Base-by-base conservation (phyloP, 2,113 vertebrate genomes). In the Phodopus roborovskii region DNA sequence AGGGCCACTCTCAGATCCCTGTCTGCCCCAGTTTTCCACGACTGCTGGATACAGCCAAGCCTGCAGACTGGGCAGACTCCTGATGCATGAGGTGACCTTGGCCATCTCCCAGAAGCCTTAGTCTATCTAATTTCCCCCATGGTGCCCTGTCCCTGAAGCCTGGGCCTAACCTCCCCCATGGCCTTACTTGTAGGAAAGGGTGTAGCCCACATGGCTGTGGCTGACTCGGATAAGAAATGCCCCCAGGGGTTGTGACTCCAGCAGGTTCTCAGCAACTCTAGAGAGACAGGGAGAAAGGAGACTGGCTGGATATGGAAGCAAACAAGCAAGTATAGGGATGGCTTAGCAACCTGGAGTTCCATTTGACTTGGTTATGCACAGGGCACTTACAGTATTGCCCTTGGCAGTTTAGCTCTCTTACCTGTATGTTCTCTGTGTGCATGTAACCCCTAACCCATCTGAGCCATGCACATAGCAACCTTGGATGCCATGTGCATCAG, bases 211-310 rank as follows among this genome's bases (percentile, higher is more conserved):
- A 68, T 99, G 98, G 96, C 98, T 99, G 97, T 99, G 98, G 16
- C 99, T 98, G 94, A 99, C 98, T 90, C 99, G 98, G 92, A 99
- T 98, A 68, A 99, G 99, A 97, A 99, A 99, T 98, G 98, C 98
- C 1, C 99, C 99, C 0, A 70, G 92, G 0, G 98, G 98, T 56
- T 98, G 98, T 64, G 92, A 33, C 71, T 97, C 97, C n/a, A 99
- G 97, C 73, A 99, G 96, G 39, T 98, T 95, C 97, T 99, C 99
- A 1, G 99, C 98, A 0, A 74, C 94, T 94, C 99, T 99, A 95
- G n/a, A 97, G 91, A 83, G 17, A 30, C 92, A 92, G 13, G 88
- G 30, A 30, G 56, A 28, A 68, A 48, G 28, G 30, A 24, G 56
- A 30, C 56, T 22, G 24, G 66, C 33, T 26, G 7, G 1, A 1